A percentile compares a stretch with the other conserved stretches of the same genome.
Evolutionary conservation across 2,888 invertebrate species (phyloP).

Genomic region (Drosophila robusta): DNA sequence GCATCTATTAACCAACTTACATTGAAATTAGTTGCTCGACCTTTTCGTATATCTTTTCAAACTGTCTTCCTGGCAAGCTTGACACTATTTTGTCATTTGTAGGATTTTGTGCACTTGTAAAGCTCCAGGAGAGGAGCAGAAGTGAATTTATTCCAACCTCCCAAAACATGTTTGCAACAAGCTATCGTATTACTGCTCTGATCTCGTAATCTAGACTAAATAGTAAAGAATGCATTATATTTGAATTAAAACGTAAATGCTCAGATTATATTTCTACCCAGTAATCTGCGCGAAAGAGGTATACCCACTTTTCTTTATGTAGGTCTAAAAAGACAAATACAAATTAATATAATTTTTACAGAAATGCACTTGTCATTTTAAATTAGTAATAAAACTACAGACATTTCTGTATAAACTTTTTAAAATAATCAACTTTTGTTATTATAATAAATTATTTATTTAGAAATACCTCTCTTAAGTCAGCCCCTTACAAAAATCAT

Average conservation of each 20-base stretch:
- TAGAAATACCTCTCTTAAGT: too few relatives aligned
- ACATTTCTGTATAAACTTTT: too few relatives aligned
- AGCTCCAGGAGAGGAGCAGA: conserved; percentile 6
- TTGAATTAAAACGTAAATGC: conserved; percentile 1
- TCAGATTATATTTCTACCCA: conserved; percentile 15
- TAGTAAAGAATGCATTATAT: not conserved
- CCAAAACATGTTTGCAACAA: conserved; percentile 10
- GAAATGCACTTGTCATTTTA: too few relatives aligned
- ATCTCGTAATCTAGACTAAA: conserved; percentile 35
- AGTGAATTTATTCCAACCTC: not conserved
- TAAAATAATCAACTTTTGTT: too few relatives aligned
- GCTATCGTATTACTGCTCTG: not conserved
- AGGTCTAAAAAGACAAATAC: too few relatives aligned
- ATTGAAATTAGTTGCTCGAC: conserved; percentile 43
- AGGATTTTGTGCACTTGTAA: not conserved
- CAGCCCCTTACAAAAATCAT: too few relatives aligned
- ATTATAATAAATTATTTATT: too few relatives aligned
- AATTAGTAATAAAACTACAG: too few relatives aligned
- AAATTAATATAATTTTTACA: too few relatives aligned
- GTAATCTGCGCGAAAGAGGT: not conserved
- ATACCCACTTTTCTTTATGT: not conserved
- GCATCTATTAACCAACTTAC: conserved; percentile 10
- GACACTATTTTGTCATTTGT: not conserved
- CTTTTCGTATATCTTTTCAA: conserved; percentile 19
- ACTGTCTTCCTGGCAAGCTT: not conserved